Base-by-base conservation (phyloP, 2,888 invertebrate genomes). In the Anticlea derivata region DNA sequence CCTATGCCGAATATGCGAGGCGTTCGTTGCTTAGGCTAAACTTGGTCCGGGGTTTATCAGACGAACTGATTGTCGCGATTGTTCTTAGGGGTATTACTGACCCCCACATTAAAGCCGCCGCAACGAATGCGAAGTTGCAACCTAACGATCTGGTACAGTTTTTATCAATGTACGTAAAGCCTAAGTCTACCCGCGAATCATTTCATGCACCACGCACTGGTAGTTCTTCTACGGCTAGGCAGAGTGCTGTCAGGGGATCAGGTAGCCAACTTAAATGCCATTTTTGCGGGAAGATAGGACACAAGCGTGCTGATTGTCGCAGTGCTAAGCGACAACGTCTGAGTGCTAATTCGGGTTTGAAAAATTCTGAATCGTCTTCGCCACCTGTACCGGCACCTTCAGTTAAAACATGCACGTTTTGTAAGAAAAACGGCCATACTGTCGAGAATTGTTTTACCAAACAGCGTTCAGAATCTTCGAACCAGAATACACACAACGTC, bases 1-100 rank as follows among this genome's bases (percentile, higher is more conserved):
- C 54, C 0, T 60, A 51, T 10, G 49, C 55, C 1, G 55, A 60
- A 7, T 60, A 51, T 12, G 55, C 48, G 0, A 31, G 54, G 0
- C 33, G 43, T 6, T 39, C 54, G 0, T 13, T 56, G 0, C 17
- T 57, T 1, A 54, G 45, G 5, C 23, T 35, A 2, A 23, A 26
- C 5, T 22, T 38, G 1, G 38, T 50, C 0, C 3, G 2, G 1
- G 50, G 50, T 2, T 7, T 50, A 1, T 31, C 38, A 8, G 50
- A 50, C 0, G 43, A 50, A 3, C n/a, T 50, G 2, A 44, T n/a
- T 0, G 10, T 30, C 0, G 30, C 10, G 0, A 43, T 48, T 1
- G 13, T 48, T 5, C 8, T 48, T 2, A 33, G 48, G 2, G 41
- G 41, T 6, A 49, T 49, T 5, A 44, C 24, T 7, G 43, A 44